Evolutionary conservation across 2,797 vertebrate species (phyloP), one percentile per base, ranked within the genome.

Genomic region (Parambassis ranga): DNA sequence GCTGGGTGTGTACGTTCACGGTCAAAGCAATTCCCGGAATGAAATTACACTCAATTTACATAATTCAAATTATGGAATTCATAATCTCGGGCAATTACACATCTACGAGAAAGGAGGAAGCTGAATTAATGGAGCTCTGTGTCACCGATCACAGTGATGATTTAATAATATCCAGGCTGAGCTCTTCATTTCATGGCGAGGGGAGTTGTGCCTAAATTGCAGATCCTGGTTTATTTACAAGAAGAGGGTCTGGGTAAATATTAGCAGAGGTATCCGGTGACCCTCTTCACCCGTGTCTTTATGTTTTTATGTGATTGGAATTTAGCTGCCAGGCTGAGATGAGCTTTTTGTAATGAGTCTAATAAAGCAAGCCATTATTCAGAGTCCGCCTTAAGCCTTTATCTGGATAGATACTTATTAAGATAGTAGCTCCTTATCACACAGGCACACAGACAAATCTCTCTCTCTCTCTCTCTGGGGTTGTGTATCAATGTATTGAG

Each of bases 341-440:
- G 44, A 62, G 64, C 18, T 56, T 48, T n/a, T 41, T 32, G 41
- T 73, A 71, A 77, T 67, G 80, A 83, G 24, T 61, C 52, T 50
- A 79, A 83, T 77, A 63, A 83, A 76, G 59, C 22, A 24, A 3
- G 44, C 55, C 38, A 80, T 77, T 71, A 75, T 62, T 48, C 63
- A 44, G 27, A 68, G 65, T 38, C 67, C 4, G 66, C 46, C 28
- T 78, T 67, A 56, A 65, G 51, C 71, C 69, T 65, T 68, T 73
- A 85, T 84, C 70, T 44, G 55, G 4, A 72, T 37, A 79, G 76
- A 88, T 89, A 49, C 73, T 77, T 79, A 88, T 89, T 84, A 83
- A 86, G 85, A 91, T 85, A 86, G 31, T 23, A 60, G 56, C 23
- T 66, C 18, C 79, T 89, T 85, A 88, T 89, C 90, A 59, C 61